phyloP scores from a whole-genome alignment of 2,113 vertebrate species.

The Pimephales promelas region DNA sequence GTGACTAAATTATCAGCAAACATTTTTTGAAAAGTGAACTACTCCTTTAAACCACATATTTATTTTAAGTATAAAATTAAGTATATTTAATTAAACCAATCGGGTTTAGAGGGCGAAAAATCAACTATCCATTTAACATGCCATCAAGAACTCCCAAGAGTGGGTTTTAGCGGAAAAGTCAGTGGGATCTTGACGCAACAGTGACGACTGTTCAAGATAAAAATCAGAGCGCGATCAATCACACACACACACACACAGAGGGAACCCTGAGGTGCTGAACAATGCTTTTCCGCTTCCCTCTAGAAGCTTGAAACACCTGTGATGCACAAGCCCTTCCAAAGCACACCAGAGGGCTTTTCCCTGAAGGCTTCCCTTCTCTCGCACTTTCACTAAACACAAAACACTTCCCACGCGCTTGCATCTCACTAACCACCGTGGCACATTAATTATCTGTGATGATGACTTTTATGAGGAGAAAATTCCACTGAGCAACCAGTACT shows the following conservation, averaged over 20 bases:
- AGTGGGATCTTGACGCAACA: neutral
- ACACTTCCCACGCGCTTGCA: neutral
- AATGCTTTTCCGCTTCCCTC: conserved; percentile 39
- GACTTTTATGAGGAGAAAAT: neutral
- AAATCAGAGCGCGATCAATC: neutral
- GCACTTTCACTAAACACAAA: conserved; percentile 18
- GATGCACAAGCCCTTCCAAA: conserved; percentile 40
- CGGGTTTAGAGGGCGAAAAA: too few species aligned
- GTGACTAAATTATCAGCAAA: too few species aligned
- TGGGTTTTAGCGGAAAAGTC: neutral
- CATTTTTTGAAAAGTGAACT: too few species aligned
- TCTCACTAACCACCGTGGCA: conserved; percentile 1
- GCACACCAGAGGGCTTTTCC: conserved; percentile 44
- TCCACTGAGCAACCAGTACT: neutral
- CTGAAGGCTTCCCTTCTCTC: conserved; percentile 1
- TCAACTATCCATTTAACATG: neutral
- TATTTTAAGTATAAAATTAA: too few species aligned
- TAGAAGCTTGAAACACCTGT: conserved; percentile 14
- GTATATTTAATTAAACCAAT: too few species aligned
- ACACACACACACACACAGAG: neutral
- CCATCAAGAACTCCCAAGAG: neutral
- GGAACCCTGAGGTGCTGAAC: conserved; percentile 28
- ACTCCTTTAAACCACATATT: too few species aligned
- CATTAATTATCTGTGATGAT: neutral
- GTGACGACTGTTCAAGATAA: neutral